These are phyloP conservation scores for Engystomops pustulosus DNA, from an alignment of 2,113 vertebrate genomes.

Conservation along the genomic window DNA sequence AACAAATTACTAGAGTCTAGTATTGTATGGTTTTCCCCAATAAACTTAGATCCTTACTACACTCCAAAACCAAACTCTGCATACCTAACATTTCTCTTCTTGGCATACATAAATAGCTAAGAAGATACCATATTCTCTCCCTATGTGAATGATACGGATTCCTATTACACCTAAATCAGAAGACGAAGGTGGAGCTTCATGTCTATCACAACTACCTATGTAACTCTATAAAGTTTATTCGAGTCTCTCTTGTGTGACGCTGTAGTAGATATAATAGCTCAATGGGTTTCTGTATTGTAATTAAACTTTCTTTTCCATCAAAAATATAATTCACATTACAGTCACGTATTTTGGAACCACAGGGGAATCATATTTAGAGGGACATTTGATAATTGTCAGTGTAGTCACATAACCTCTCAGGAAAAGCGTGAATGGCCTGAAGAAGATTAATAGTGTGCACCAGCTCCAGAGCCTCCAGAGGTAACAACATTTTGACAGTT, in stretches of 20 bases:
- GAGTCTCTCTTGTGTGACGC: neutral
- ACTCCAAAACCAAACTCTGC: no score
- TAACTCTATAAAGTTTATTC: no score
- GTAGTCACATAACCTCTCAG: slow-evolving; percentile 15
- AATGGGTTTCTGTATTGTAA: neutral
- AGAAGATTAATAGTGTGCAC: slow-evolving; percentile 35
- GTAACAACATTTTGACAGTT: slow-evolving; percentile 12
- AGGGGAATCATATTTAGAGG: neutral
- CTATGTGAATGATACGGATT: no score
- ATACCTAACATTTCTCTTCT: no score
- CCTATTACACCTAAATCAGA: no score
- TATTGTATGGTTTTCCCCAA: no score
- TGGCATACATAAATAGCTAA: no score
- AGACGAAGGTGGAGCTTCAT: no score
- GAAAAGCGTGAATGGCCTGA: slow-evolving; percentile 3
- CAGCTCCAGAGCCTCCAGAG: slow-evolving; percentile 19
- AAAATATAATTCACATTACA: neutral
- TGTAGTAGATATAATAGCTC: neutral
- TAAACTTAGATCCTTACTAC: no score
- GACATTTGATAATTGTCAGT: slow-evolving; percentile 29
- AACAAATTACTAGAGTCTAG: no score
- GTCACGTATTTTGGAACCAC: neutral
- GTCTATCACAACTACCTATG: no score
- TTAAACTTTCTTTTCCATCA: slow-evolving; percentile 6
- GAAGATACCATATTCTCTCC: no score